A percentile compares a stretch with the other conserved stretches of the same genome.
These are phyloP conservation scores for Pristionchus mayeri DNA, from an alignment of 2,888 invertebrate species.

Conservation along the genomic window DNA sequence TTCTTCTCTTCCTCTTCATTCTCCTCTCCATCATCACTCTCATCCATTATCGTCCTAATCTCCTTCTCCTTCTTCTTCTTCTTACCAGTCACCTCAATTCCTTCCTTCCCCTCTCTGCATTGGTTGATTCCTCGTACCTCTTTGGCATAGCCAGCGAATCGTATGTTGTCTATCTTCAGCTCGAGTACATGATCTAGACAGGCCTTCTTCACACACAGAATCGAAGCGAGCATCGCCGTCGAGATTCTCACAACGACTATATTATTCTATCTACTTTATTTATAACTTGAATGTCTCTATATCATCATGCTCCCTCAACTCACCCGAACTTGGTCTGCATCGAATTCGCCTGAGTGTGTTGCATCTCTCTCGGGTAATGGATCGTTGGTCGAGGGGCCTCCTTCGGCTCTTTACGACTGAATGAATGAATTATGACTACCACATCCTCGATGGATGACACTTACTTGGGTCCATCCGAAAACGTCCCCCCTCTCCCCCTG, in stretches of 20 bases:
- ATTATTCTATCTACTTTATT: background rate
- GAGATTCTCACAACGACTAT: constrained; percentile 56
- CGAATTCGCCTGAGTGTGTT: background rate
- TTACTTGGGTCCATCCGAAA: no score
- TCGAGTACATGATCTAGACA: constrained; percentile 63
- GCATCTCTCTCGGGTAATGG: background rate
- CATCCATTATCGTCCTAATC: background rate
- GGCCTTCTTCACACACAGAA: constrained; percentile 64
- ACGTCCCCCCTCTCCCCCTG: no score
- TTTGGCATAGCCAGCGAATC: constrained; percentile 69
- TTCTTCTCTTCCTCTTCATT: background rate
- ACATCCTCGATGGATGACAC: no score
- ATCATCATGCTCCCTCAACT: background rate
- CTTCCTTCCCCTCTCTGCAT: background rate
- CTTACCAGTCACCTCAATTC: background rate
- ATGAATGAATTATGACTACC: background rate
- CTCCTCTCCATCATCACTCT: background rate
- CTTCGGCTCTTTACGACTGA: background rate
- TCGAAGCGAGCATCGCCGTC: constrained; percentile 63
- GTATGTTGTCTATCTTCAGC: constrained; percentile 66
- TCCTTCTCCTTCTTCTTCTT: background rate
- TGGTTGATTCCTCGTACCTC: background rate
- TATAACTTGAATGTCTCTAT: background rate
- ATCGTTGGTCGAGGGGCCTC: background rate
- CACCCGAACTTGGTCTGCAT: constrained; percentile 4